These are phyloP conservation scores for Desmodus rotundus DNA, from an alignment of 2,113 vertebrate species.

Conservation along the genomic window DNA sequence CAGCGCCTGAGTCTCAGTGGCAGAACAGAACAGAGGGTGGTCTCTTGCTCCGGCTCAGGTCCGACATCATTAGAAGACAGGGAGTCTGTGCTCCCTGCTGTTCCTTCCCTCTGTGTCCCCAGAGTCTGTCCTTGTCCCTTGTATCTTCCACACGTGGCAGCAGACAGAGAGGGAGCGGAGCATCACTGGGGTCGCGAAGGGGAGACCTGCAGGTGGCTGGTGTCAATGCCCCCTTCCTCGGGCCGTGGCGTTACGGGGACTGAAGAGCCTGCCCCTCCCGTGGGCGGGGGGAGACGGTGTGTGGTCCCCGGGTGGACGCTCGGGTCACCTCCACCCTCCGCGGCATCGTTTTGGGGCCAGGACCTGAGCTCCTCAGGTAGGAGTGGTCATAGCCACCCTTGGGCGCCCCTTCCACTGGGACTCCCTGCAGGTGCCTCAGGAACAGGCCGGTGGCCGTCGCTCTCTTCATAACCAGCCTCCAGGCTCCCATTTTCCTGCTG, in stretches of 20 bases:
- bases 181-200: accelerated
- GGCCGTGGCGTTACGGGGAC: accelerated
- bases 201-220: neutral
- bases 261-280: neutral
- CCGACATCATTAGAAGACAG: neutral
- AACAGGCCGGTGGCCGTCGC: neutral
- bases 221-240: neutral
- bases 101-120: neutral
- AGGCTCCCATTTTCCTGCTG: neutral
- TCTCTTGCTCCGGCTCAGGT: neutral
- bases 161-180: neutral
- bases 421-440: neutral
- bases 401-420: accelerated
- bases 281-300: accelerated
- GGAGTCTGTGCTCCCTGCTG: neutral
- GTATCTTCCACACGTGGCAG: neutral
- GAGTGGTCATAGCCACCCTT: accelerated
- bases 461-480: neutral
- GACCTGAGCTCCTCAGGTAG: neutral
- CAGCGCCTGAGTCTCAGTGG: neutral
- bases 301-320: accelerated
- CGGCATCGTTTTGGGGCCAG: neutral
- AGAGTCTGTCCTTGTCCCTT: neutral
- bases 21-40: neutral
- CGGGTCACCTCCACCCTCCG: neutral